Percentiles rank a stretch among this genome's conserved stretches.
phyloP scores from a whole-genome alignment of 2,797 vertebrate genomes.

The Tenualosa ilisha region DNA sequence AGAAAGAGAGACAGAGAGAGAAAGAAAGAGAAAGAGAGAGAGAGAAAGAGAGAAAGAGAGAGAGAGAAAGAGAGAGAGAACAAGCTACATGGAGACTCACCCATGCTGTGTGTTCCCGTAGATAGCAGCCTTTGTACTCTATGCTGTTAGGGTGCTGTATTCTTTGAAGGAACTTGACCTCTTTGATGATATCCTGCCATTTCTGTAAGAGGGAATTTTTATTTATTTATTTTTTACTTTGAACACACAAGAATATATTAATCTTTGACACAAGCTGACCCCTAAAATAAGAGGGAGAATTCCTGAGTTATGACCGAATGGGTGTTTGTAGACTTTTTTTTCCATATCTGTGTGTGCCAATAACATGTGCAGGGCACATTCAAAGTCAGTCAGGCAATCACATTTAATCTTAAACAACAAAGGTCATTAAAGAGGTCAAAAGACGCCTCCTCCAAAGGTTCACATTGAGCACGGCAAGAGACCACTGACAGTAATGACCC shows the following conservation, averaged over 20 bases:
- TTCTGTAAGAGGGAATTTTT: constrained; percentile 74
- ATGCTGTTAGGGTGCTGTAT: constrained; percentile 98
- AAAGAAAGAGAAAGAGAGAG: background rate
- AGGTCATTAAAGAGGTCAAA: background rate
- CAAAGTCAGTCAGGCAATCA: background rate
- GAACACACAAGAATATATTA: background rate
- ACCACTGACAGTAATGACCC: background rate
- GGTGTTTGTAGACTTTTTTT: background rate
- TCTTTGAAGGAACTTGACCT: constrained; percentile 97
- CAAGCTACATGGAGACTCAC: constrained; percentile 67
- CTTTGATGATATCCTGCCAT: constrained; percentile 99
- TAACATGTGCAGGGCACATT: background rate
- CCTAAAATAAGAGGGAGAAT: background rate
- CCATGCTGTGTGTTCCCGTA: constrained; percentile 98
- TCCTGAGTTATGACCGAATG: background rate
- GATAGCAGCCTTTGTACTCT: constrained; percentile 99
- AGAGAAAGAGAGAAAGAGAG: background rate
- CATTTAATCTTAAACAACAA: background rate
- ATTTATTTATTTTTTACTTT: background rate
- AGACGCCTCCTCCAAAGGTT: background rate
- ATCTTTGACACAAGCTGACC: background rate
- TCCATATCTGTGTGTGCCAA: background rate
- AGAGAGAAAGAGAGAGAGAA: constrained; percentile 18
- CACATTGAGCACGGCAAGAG: background rate
- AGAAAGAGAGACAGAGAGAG: background rate